Evolutionary conservation across 2,113 vertebrate species (phyloP), one percentile per base, ranked within the genome.

Genomic region (Anseranas semipalmata): DNA sequence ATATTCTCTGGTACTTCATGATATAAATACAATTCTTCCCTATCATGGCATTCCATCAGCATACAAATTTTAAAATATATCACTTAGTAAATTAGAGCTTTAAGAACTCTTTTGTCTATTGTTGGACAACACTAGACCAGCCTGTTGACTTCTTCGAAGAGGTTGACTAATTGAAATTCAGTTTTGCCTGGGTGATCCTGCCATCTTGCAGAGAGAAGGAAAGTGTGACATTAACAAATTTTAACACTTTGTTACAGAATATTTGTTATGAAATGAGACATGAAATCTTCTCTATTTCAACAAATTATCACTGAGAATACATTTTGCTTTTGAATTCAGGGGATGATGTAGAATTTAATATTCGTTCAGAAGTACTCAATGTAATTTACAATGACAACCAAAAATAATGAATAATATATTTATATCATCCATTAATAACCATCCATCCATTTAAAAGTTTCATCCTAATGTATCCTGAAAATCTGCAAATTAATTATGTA

Each of bases 391-490:
- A 73, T 95, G 96, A 95, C 96, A 97, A 93, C 76, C 41, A 83
- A 96, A 97, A 93, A 93, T 91, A 97, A 95, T 97, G 87, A 98
- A 97, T 96, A 97, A 97, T 98, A 93, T 97, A 97, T 97, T 96
- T 95, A 82, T 89, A 94, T 94, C 73, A 95, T 95, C 82, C 82
- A 97, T 96, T 97, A 96, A 97, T 96, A 97, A 96, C 93, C 77
- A 94, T 86, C 78, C 93, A 95, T 95, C 96, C 81, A 87, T 90
- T 95, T 95, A 85, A 93, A 97, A 92, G 83, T 76, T 96, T 92
- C 74, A 93, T 97, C 90, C 52, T 97, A 89, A 95, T 97, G 80
- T 3, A 0, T 96, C 91, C 91, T 97, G 75, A 78, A 97, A 97
- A 94, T 96, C 82, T 96, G 81, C 9, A 94, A 97, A 97, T 97